Evolutionary conservation across 2,888 invertebrate species (phyloP), one percentile per base, ranked within the genome.

Genomic region (Cartodere bifasciata): DNA sequence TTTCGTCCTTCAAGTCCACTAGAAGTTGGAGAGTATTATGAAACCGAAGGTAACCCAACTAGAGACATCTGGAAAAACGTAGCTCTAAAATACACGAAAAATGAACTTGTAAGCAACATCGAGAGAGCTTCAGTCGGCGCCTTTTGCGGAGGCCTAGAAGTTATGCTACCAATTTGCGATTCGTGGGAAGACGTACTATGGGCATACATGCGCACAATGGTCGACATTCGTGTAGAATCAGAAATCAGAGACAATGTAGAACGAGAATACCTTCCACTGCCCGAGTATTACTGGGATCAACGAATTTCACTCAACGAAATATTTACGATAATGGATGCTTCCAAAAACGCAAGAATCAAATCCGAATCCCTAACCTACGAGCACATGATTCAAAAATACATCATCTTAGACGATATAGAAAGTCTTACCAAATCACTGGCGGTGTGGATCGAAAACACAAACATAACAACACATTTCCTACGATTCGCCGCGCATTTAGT

Each of bases 121-220:
- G 48, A 74, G 65, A 62, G 70, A 45, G 86, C 85, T 3, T 70
- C 84, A 10, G 68, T 83, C 36, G 87, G 76, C 2, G 69, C 78
- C 28, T 70, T 90, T 27, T 85, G 88, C 59, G 94, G 94, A 0
- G 78, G 90, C 54, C 59, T 92, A 22, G 64, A 72, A 16, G 73
- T 82, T 4, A 56, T 91, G n/a, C 57, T 91, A 21, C 68, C 77
- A 0, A 74, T 80, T 7, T 80, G 86, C 38, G 64, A 66, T n/a
- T 75, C 73, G 14, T 95, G 92, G 92, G 78, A 85, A 48, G 94
- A 95, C 56, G 64, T 80, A 38, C 62, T 94, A 14, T 95, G 94
- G 94, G 84, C 87, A 2, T 79, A 87, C 55, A 64, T 87, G 40
- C 75, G 75, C 49, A 72, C 78, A 0, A 72, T 86, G 53, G 78